Conservation (phyloP, 2,797 vertebrate genomes). For the Halcyon chelicuti region DNA sequence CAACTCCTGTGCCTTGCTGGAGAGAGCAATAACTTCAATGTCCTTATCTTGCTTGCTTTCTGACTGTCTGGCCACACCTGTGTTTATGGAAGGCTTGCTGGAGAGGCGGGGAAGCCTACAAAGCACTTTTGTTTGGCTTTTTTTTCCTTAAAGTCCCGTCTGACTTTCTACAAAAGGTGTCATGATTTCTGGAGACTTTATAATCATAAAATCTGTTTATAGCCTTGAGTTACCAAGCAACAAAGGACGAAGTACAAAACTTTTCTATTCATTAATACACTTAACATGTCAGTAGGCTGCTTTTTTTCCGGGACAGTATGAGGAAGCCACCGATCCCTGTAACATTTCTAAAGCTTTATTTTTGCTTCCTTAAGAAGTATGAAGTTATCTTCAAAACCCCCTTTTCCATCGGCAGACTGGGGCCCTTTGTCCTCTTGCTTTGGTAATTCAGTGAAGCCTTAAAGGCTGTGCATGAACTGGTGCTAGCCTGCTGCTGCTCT, state of each 20-base stretch:
- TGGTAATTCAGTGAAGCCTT: neutral
- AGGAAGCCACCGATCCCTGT: neutral
- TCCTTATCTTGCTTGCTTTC: slow-evolving; percentile 23
- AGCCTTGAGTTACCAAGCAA: slow-evolving; percentile 75
- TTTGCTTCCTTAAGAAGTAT: neutral
- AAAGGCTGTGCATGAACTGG: neutral
- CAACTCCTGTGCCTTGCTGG: neutral
- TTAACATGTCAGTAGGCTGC: slow-evolving; percentile 15
- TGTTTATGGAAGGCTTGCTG: neutral
- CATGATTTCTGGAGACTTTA: slow-evolving; percentile 59
- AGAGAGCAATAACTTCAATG: neutral
- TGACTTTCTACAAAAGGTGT: slow-evolving; percentile 52
- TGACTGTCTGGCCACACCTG: neutral
- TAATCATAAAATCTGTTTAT: slow-evolving; percentile 77
- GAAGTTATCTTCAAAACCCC: neutral
- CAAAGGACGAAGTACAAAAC: slow-evolving; percentile 77
- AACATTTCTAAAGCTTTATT: slow-evolving; percentile 3
- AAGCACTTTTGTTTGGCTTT: neutral
- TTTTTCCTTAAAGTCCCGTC: neutral
- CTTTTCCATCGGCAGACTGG: neutral
- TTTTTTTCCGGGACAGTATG: neutral
- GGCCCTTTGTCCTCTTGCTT: neutral
- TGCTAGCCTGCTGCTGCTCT: neutral
- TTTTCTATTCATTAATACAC: slow-evolving; percentile 42
- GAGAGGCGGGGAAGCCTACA: neutral